Evolutionary conservation across 2,888 invertebrate genomes (phyloP), one percentile per base, ranked within the genome.

Genomic region (Gortyna flavago): DNA sequence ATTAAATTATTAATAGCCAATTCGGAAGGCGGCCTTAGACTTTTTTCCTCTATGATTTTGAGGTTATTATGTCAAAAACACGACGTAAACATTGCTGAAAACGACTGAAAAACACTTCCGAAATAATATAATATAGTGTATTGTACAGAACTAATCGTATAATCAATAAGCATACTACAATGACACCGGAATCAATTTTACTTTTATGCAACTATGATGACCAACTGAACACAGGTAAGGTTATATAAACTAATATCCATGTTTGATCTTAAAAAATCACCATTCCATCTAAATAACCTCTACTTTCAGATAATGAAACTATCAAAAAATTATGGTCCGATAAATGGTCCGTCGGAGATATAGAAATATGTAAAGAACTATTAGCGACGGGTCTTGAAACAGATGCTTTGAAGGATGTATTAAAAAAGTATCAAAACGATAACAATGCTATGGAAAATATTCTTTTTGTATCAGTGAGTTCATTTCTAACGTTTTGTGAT

Each of bases 401-500:
- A 66, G 93, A 94, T 48, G 61, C 68, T 38, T 84, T 96, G 8
- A 83, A 85, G 48, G 82, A 90, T 41, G 77, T 92, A 21, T 75
- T 96, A 81, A 94, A 93, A 86, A 90, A 79, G 62, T 80, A 90
- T 77, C 83, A 87, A 74, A 88, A 91, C 41, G 89, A 92, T 83
- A 79, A 80, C 16, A 85, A 76, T 35, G 85, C 87, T 35, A 83
- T 92, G 74, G 92, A 95, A 59, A 94, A 96, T 78, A 93, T 97
- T 85, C 92, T 97, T 25, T 91, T 95, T 72, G 93, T 97, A 72
- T 98, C 97, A 4, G 96, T 98, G 32, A 97, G 98, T 59, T 97
- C 97, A 85, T 94, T 98, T 48, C 95, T 98, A 71, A 97, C 97
- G 44, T 99, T 99, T 94, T 97, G 98, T 74, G 98, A 98, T 92